These are phyloP conservation scores for Drosophila truncata DNA, from an alignment of 1,140 invertebrate species.

Conservation along the genomic window DNA sequence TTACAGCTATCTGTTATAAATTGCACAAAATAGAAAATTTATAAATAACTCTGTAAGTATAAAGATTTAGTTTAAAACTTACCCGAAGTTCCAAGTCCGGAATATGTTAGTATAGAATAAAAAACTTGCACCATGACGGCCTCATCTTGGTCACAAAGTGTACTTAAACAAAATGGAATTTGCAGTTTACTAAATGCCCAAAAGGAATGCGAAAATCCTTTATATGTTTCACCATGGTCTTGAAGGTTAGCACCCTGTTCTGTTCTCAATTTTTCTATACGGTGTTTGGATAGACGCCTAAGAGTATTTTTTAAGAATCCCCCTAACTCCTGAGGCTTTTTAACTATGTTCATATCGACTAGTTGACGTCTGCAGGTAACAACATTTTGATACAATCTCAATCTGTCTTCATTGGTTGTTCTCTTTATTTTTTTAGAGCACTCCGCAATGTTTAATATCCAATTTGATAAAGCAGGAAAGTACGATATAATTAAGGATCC, in stretches of 20 bases:
- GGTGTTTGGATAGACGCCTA: constrained; percentile 93
- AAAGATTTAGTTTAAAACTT: constrained; percentile 4
- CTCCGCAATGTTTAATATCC: constrained; percentile 93
- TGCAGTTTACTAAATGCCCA: constrained; percentile 95
- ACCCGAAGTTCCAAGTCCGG: constrained; percentile 92
- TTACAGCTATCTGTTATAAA: no score
- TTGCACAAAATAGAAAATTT: no score
- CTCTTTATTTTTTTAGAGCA: constrained; percentile 86
- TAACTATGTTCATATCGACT: constrained; percentile 93
- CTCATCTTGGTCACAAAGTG: constrained; percentile 94
- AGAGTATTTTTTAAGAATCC: constrained; percentile 95
- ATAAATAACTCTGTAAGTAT: neutral
- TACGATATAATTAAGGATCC: constrained; percentile 97
- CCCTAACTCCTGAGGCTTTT: constrained; percentile 92
- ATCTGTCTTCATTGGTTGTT: constrained; percentile 93
- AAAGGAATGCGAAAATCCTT: constrained; percentile 93
- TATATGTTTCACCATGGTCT: constrained; percentile 93
- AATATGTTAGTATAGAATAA: constrained; percentile 91
- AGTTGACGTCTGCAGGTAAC: constrained; percentile 91
- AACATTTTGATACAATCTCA: constrained; percentile 93
- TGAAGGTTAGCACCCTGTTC: constrained; percentile 89
- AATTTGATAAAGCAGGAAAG: constrained; percentile 93
- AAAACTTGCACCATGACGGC: constrained; percentile 93
- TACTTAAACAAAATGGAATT: constrained; percentile 92
- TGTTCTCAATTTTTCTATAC: constrained; percentile 93